phyloP scores from a whole-genome alignment of 2,888 invertebrate species.

The Nymphalis c-album region DNA sequence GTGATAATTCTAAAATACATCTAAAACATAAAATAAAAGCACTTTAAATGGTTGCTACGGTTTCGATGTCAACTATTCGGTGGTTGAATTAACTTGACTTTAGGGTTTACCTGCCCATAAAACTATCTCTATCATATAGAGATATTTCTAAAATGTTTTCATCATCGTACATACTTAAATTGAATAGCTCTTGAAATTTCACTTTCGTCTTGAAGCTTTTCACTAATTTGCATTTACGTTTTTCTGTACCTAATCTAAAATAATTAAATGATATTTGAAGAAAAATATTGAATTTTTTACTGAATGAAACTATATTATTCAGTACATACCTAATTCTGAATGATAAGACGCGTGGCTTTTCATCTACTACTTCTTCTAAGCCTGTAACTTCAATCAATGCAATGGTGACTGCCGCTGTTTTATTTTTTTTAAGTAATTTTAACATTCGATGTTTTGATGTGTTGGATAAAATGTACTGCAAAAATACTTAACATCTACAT shows the following conservation, averaged over 20 bases:
- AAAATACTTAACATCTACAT: slow-evolving; percentile 31
- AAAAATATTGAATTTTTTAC: not conserved
- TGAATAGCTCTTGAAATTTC: slow-evolving; percentile 97
- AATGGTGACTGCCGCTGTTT: slow-evolving; percentile 91
- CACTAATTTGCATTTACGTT: slow-evolving; percentile 93
- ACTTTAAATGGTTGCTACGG: not conserved
- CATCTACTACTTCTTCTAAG: slow-evolving; percentile 89
- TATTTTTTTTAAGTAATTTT: slow-evolving; percentile 54
- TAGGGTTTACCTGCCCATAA: slow-evolving; percentile 75
- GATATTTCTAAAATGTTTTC: slow-evolving; percentile 93
- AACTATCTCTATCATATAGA: slow-evolving; percentile 89
- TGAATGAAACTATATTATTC: not conserved
- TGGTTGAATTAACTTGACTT: not conserved
- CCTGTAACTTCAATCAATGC: slow-evolving; percentile 95
- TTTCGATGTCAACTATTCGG: too few species aligned
- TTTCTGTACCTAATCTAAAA: slow-evolving; percentile 93
- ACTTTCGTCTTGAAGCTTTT: slow-evolving; percentile 81
- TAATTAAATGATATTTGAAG: slow-evolving; percentile 7
- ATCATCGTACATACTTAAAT: slow-evolving; percentile 95
- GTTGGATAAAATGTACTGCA: slow-evolving; percentile 66
- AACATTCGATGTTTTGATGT: slow-evolving; percentile 54
- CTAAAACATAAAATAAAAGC: slow-evolving; percentile 44
- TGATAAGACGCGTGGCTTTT: slow-evolving; percentile 89
- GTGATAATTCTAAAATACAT: slow-evolving; percentile 88
- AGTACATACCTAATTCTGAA: slow-evolving; percentile 91